Conservation (phyloP, 2,888 invertebrate species). For the Tanypteryx hageni region DNA sequence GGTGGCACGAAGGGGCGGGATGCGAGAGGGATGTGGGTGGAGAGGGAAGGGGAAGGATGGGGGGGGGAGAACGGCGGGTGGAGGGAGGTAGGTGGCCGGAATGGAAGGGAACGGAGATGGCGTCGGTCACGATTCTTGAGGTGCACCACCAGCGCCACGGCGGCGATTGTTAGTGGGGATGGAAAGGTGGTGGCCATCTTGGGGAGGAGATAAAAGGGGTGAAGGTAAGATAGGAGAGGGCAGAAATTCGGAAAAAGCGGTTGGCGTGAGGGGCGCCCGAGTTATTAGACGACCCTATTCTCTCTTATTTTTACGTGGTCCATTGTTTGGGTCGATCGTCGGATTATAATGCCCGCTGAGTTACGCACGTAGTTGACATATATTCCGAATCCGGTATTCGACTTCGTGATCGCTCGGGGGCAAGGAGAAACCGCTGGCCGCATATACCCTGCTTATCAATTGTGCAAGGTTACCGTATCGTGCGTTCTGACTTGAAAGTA, state of each 20-base stretch:
- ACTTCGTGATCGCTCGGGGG: slow-evolving; percentile 20
- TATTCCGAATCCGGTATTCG: slow-evolving; percentile 14
- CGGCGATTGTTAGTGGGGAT: no score
- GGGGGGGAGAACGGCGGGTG: not conserved
- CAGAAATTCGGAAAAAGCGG: not conserved
- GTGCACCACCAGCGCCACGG: slow-evolving; percentile 29
- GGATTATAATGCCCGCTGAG: not conserved
- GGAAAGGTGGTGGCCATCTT: slow-evolving; percentile 10
- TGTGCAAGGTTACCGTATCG: no score
- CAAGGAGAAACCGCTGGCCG: not conserved
- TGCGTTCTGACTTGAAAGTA: no score
- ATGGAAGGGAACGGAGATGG: slow-evolving; percentile 11
- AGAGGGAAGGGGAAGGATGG: not conserved
- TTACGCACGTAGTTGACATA: slow-evolving; percentile 20
- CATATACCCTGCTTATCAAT: not conserved
- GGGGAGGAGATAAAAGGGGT: not conserved
- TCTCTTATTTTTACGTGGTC: not conserved
- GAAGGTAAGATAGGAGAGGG: no score
- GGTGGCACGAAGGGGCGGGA: not conserved
- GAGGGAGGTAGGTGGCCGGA: no score
- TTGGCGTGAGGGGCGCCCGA: not conserved
- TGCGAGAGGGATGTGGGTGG: not conserved
- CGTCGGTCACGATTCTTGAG: not conserved
- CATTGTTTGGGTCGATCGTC: not conserved
- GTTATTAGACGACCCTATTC: not conserved